Percentiles rank a stretch among this genome's conserved stretches.
Conservation (phyloP, 2,888 invertebrate genomes). For the Subacronicta megacephala region DNA sequence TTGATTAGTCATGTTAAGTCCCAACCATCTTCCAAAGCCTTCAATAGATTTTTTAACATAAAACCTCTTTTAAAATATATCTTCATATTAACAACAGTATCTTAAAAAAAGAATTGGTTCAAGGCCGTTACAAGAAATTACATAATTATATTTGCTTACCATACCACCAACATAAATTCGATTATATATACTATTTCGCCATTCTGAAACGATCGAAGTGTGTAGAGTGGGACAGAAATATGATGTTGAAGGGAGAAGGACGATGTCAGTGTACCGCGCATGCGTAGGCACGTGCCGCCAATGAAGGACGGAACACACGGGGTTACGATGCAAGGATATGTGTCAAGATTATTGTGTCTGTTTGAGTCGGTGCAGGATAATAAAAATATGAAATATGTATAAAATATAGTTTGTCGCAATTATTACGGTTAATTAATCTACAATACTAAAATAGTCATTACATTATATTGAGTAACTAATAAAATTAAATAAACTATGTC, state of each 20-base stretch:
- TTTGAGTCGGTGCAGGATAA: too few relatives aligned
- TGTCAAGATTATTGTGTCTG: constrained; percentile 44
- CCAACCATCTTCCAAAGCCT: not conserved
- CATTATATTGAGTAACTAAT: too few relatives aligned
- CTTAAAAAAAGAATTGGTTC: constrained; percentile 49
- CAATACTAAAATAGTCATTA: too few relatives aligned
- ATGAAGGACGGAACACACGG: constrained; percentile 59
- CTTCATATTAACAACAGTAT: not conserved
- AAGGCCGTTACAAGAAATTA: constrained; percentile 65
- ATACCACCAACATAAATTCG: constrained; percentile 85
- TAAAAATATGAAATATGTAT: too few relatives aligned
- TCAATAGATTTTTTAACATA: not conserved
- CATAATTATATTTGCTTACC: constrained; percentile 66
- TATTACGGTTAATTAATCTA: too few relatives aligned
- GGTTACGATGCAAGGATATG: constrained; percentile 50
- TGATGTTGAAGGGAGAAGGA: constrained; percentile 63
- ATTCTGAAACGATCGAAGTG: constrained; percentile 86
- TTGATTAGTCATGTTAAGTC: not conserved
- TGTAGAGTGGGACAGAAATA: constrained; percentile 68
- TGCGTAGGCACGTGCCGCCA: constrained; percentile 83
- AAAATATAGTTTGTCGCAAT: too few relatives aligned
- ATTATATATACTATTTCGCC: constrained; percentile 88
- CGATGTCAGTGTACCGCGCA: constrained; percentile 68
- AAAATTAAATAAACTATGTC: too few relatives aligned
- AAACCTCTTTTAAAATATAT: not conserved